Percentiles rank a stretch among this genome's conserved stretches.
phyloP scores from a whole-genome alignment of 1,140 invertebrate species.

The Sarcophaga peregrina region DNA sequence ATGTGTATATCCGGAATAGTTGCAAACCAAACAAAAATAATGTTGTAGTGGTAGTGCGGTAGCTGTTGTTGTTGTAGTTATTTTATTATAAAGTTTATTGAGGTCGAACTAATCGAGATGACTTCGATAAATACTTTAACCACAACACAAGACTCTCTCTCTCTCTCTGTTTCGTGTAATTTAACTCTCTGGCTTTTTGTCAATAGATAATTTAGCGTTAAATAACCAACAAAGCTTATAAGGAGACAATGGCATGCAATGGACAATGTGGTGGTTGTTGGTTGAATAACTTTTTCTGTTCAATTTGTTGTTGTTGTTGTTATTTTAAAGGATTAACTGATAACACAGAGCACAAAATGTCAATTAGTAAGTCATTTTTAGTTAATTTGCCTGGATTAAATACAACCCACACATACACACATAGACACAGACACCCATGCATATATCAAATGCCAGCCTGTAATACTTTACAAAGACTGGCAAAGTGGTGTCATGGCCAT shows the following conservation, averaged over 20 bases:
- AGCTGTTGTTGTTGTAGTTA: background rate
- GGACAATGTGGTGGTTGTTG: slow-evolving; percentile 1
- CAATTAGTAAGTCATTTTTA: slow-evolving; percentile 38
- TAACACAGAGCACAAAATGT: slow-evolving; percentile 17
- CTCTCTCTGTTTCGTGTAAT: background rate
- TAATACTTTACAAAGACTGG: too few species aligned
- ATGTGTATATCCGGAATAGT: background rate
- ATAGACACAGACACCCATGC: background rate
- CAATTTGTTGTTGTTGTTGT: background rate
- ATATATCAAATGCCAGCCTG: background rate
- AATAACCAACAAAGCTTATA: background rate
- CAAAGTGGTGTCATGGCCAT: too few species aligned
- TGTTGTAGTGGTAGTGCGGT: background rate
- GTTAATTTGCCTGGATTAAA: slow-evolving; percentile 28
- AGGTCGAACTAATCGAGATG: slow-evolving; percentile 34
- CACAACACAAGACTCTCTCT: background rate
- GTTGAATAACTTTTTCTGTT: background rate
- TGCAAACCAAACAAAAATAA: background rate
- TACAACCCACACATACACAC: background rate
- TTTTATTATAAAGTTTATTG: slow-evolving; percentile 25
- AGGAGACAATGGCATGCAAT: background rate
- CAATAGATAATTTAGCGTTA: background rate
- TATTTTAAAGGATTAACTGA: slow-evolving; percentile 19
- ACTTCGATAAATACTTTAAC: slow-evolving; percentile 34
- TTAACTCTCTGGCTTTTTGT: too few species aligned